Base-by-base conservation (phyloP, 2,113 vertebrate genomes). In the Pachyramphus minor region DNA sequence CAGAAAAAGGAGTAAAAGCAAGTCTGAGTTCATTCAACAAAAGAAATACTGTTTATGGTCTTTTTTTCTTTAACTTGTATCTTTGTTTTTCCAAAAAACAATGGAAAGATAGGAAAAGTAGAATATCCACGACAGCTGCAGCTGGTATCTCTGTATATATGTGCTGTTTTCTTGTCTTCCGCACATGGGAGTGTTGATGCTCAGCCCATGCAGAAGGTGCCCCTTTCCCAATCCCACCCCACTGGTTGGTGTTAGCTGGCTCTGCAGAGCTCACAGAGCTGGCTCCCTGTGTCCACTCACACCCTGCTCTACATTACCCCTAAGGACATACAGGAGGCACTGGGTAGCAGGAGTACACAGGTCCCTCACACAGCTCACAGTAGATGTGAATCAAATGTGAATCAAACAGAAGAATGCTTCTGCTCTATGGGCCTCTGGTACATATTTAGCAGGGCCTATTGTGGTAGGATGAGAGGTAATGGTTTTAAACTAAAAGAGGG, bases 131-230 rank as follows among this genome's bases (percentile, higher is more conserved):
- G 41, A 16, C 4, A 73, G 56, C 16, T 76, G 12, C 63, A 92
- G 19, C 33, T 87, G 15, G 8, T 59, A 30, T 50, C 30, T 59
- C 52, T 60, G 16, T 55, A 28, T 15, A 27, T 7, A 25, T 42
- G 45, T 45, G 12, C 0, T 25, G 19, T 39, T 58, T 56, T 80
- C 23, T 37, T 11, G 27, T 33, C 25, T 53, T 66, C 50, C 66
- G 11, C 35, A 6, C 2, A 5, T 0, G 0, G 33, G 14, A 30
- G 25, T 37, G 27, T 18, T 60, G 35, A 37, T 2, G 25, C 18
- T 55, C 31, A 71, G n/a, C 18, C 55, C 30, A 4, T 12, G 52
- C 42, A 64, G 20, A 21, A 76, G 39, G 5, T 59, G 23, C 13
- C 15, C 47, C 14, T 7, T 39, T 74, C 19, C 60, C 28, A 23